Percentiles rank a stretch among this genome's conserved stretches.
These are phyloP conservation scores for Ptychadena robeensis DNA, from an alignment of 2,797 vertebrate species.

Conservation along the genomic window DNA sequence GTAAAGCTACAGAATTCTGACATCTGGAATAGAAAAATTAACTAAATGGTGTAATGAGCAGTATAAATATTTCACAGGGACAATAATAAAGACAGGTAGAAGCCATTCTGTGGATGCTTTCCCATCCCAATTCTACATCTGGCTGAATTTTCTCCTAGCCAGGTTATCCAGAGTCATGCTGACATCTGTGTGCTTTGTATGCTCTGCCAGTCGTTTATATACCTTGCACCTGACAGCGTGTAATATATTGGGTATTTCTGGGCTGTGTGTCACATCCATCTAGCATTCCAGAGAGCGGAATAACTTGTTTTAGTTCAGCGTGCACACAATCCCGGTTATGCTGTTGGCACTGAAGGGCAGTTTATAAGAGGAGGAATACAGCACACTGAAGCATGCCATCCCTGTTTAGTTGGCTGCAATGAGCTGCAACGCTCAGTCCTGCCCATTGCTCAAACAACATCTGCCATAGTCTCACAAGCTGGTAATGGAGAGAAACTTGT, in stretches of 20 bases:
- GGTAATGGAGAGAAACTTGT: conserved; percentile 23
- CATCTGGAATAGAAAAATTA: neutral
- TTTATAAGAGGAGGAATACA: neutral
- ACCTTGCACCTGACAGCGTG: neutral
- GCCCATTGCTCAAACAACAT: conserved; percentile 48
- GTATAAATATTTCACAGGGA: neutral
- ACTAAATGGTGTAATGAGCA: neutral
- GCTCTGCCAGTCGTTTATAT: conserved; percentile 9
- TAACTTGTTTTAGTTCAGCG: neutral
- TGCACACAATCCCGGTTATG: conserved; percentile 1
- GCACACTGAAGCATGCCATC: conserved; percentile 14
- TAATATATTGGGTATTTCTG: conserved; percentile 4
- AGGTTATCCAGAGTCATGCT: conserved; percentile 3
- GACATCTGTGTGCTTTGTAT: neutral
- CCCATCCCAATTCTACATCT: conserved; percentile 15
- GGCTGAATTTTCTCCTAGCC: conserved; percentile 10
- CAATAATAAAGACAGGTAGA: neutral
- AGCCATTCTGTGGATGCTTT: conserved; percentile 1
- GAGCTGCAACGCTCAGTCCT: conserved; percentile 20
- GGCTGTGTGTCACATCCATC: conserved; percentile 22
- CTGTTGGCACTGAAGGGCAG: neutral
- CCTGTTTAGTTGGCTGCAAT: conserved; percentile 11
- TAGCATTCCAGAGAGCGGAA: neutral
- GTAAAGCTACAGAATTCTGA: neutral
- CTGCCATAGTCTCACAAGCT: conserved; percentile 25